A percentile compares a stretch with the other conserved stretches of the same genome.
phyloP scores from a whole-genome alignment of 2,797 vertebrate species.

The Microctenopoma steveboyesi region DNA sequence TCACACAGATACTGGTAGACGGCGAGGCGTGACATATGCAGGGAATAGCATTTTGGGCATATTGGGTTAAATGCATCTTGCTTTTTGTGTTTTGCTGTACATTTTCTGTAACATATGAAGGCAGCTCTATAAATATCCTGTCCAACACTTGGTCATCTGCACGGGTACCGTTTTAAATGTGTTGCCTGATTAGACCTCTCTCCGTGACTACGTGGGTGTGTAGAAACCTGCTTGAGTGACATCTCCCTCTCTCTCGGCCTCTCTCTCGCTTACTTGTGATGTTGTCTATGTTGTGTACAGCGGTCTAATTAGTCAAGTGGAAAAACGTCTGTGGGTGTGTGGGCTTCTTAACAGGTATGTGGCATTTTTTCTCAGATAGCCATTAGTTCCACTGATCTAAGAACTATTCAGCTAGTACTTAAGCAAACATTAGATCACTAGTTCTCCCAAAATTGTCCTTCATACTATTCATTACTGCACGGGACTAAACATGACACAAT shows the following conservation, averaged over 20 bases:
- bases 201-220: background rate
- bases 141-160: background rate
- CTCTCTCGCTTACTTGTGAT: background rate
- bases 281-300: background rate
- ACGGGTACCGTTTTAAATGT: background rate
- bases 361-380: slow-evolving; percentile 1
- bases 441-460: background rate
- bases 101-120: background rate
- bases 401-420: background rate
- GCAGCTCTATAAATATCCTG: background rate
- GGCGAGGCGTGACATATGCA: background rate
- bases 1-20: background rate
- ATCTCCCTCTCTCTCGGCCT: background rate
- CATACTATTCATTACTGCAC: no score
- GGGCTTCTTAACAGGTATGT: background rate
- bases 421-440: background rate
- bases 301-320: slow-evolving; percentile 10
- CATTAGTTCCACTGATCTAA: no score
- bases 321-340: background rate
- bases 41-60: no score
- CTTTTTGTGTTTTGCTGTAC: background rate
- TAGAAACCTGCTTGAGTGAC: background rate
- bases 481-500: no score
- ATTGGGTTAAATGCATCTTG: no score
- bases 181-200: background rate